Conservation (phyloP, 2,888 invertebrate species). For the Cetonia aurata region DNA sequence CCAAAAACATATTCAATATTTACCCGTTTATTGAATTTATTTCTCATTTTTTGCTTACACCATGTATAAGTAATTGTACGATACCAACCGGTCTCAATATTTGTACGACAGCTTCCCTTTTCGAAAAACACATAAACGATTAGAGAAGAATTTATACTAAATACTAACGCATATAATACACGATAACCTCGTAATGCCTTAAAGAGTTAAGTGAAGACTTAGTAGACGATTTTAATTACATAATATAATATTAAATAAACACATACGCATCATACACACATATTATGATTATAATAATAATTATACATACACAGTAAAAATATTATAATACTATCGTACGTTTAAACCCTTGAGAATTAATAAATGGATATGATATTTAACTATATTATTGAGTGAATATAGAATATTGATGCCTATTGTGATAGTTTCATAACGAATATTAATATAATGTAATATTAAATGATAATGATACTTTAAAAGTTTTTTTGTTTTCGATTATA, state of each 20-base stretch:
- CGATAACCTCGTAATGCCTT: conserved; percentile 40
- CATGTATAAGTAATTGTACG: no score
- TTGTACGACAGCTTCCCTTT: conserved; percentile 19
- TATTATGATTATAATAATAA: conserved; percentile 9
- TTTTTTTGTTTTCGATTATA: no score
- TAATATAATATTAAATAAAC: conserved; percentile 11
- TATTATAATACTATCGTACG: no score
- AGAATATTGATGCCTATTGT: conserved; percentile 27
- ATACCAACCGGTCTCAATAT: no score
- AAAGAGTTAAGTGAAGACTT: conserved; percentile 42
- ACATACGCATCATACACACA: conserved; percentile 16
- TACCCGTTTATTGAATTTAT: no score
- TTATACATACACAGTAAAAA: not conserved
- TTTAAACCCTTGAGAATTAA: no score
- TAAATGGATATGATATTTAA: no score
- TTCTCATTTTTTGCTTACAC: no score
- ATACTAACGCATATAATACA: conserved; percentile 23
- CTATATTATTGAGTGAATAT: conserved; percentile 2
- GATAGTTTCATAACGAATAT: conserved; percentile 27
- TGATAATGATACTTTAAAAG: no score
- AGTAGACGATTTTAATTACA: conserved; percentile 19
- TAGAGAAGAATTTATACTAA: not conserved
- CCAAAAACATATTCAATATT: no score
- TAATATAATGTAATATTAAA: not conserved
- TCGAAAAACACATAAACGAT: no score